phyloP scores from a whole-genome alignment of 2,888 invertebrate species.

The Heliconius cydno region DNA sequence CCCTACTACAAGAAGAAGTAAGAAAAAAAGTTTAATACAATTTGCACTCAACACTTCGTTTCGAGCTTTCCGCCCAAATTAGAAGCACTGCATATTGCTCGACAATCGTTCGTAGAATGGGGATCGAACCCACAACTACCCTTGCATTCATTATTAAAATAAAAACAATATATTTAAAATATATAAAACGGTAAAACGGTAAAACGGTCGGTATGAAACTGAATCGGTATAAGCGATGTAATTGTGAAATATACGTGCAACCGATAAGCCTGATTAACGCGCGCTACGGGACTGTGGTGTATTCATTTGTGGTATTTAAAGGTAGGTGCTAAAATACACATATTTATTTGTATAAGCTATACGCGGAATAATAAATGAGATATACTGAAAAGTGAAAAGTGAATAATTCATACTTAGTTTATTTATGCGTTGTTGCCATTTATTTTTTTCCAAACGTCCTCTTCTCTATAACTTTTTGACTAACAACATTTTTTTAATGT shows the following conservation, averaged over 20 bases:
- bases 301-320: slow-evolving; percentile 30
- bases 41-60: too few relatives aligned
- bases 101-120: too few relatives aligned
- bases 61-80: too few relatives aligned
- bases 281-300: slow-evolving; percentile 22
- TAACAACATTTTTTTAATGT: too few relatives aligned
- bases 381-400: neutral
- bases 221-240: slow-evolving; percentile 36
- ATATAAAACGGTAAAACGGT: neutral
- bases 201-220: slow-evolving; percentile 4
- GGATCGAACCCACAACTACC: too few relatives aligned
- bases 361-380: neutral
- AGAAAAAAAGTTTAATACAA: too few relatives aligned
- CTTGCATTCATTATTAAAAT: neutral
- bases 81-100: too few relatives aligned
- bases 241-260: slow-evolving; percentile 41
- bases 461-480: too few relatives aligned
- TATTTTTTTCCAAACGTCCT: too few relatives aligned
- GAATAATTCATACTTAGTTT: neutral
- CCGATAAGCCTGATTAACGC: slow-evolving; percentile 43
- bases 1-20: too few relatives aligned
- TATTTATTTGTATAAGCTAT: slow-evolving; percentile 5
- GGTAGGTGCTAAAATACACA: slow-evolving; percentile 23
- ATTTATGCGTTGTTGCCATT: too few relatives aligned
- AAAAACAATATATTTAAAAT: neutral